phyloP scores from a whole-genome alignment of 2,113 vertebrate genomes.

The Trochalopteron elliotii region DNA sequence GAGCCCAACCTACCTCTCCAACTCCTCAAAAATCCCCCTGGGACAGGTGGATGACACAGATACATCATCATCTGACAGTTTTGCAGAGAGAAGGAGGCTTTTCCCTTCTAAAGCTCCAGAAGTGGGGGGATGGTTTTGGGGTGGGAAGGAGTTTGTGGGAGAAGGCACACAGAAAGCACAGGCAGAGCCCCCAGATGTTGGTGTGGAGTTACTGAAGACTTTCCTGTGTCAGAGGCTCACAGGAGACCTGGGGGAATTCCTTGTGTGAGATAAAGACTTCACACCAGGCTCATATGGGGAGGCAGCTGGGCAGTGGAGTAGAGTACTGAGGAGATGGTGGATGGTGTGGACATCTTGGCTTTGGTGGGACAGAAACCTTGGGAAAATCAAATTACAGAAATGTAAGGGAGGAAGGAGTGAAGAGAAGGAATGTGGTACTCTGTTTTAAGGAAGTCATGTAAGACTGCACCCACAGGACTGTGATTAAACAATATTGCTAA shows the following conservation, averaged over 20 bases:
- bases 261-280: neutral
- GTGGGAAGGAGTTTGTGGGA: neutral
- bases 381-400: no score
- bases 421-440: no score
- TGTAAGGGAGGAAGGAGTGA: no score
- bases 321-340: no score
- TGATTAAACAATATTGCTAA: no score
- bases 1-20: fast-evolving
- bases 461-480: no score
- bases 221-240: neutral
- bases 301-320: no score
- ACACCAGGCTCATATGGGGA: neutral
- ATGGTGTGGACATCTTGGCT: no score
- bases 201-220: neutral
- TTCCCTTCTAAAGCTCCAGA: neutral
- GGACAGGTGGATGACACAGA: fast-evolving
- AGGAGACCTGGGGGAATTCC: no score
- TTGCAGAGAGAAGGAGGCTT: neutral
- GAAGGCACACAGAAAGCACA: neutral
- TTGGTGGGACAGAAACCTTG: no score
- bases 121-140: neutral
- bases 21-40: neutral
- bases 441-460: no score
- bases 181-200: neutral
- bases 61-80: fast-evolving